phyloP scores from a whole-genome alignment of 2,888 invertebrate genomes.

The Pomacea canaliculata region DNA sequence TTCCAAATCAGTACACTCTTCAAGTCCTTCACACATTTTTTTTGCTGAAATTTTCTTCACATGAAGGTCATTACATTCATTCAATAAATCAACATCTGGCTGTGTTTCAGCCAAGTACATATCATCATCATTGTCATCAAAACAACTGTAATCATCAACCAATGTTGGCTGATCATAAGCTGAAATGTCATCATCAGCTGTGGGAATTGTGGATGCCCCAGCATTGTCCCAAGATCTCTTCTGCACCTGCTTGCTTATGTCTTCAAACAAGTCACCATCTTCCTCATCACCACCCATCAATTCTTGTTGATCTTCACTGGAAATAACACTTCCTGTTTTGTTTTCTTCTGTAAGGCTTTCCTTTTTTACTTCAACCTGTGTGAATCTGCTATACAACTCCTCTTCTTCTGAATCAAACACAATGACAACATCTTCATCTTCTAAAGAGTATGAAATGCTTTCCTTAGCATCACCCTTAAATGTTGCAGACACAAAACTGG shows the following conservation, averaged over 20 bases:
- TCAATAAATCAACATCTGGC: neutral
- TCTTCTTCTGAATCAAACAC: slow-evolving; percentile 36
- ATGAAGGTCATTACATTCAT: neutral
- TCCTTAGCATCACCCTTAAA: neutral
- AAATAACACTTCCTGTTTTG: neutral
- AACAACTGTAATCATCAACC: slow-evolving; percentile 1
- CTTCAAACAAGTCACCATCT: too few species aligned
- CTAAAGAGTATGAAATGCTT: neutral
- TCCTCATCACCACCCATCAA: too few species aligned
- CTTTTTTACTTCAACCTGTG: slow-evolving; percentile 14
- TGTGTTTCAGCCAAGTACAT: slow-evolving; percentile 10
- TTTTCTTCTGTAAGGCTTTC: slow-evolving; percentile 5
- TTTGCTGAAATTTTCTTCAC: too few species aligned
- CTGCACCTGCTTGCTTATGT: too few species aligned
- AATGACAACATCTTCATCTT: slow-evolving; percentile 25
- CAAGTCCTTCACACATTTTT: too few species aligned
- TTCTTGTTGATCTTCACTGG: neutral
- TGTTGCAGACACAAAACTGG: too few species aligned
- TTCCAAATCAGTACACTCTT: too few species aligned
- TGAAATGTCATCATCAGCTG: neutral
- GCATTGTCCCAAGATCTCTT: too few species aligned
- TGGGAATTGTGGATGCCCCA: too few species aligned
- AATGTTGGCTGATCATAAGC: neutral
- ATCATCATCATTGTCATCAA: slow-evolving; percentile 15
- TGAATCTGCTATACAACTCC: slow-evolving; percentile 25